Evolutionary conservation across 2,888 invertebrate species (phyloP).

Genomic region (Catocala sponsa): DNA sequence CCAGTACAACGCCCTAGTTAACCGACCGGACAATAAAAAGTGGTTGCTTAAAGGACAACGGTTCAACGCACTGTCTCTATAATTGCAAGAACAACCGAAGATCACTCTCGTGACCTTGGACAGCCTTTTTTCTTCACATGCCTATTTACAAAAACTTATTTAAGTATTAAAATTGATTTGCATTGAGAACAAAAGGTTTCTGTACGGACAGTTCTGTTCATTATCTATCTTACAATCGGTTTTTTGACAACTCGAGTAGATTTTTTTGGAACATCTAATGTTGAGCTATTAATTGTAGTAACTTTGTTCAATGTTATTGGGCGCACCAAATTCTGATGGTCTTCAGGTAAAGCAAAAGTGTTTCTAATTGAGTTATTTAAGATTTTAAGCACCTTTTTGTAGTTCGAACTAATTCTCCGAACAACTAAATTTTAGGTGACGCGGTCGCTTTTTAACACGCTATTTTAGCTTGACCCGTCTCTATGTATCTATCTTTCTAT

Average conservation of each 20-base stretch:
- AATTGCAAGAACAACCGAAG: conserved; percentile 28
- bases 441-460: neutral
- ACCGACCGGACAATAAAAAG: conserved; percentile 44
- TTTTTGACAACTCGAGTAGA: conserved; percentile 1
- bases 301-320: neutral
- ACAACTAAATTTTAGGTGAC: neutral
- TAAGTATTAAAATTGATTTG: conserved; percentile 41
- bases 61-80: conserved; percentile 26
- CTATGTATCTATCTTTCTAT: too few species aligned
- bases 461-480: too few species aligned
- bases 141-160: conserved; percentile 38
- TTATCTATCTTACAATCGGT: conserved; percentile 11
- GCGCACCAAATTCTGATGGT: neutral
- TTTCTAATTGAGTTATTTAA: conserved; percentile 19
- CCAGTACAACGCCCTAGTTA: conserved; percentile 46
- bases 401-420: neutral
- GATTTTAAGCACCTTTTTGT: conserved; percentile 6
- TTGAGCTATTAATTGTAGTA: neutral
- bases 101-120: conserved; percentile 53
- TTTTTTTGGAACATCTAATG: neutral
- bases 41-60: conserved; percentile 40
- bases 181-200: conserved; percentile 33
- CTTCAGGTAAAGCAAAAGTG: conserved; percentile 19
- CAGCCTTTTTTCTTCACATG: conserved; percentile 42
- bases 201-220: conserved; percentile 2